phyloP scores from a whole-genome alignment of 1,140 invertebrate species.

The Pseudomyrmex dendroicus region DNA sequence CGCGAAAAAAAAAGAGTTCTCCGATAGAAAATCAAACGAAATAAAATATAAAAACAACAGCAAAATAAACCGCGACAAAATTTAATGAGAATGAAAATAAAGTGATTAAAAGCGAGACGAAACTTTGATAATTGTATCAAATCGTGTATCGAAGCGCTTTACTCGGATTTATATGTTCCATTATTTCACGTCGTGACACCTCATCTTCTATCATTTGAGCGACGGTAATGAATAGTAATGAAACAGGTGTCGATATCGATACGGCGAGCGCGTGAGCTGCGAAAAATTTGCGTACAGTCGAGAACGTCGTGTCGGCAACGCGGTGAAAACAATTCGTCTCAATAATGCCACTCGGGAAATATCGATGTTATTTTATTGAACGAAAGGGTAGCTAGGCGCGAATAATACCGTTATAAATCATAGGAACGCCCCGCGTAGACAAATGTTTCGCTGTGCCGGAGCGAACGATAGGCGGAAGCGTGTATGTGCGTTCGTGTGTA shows the following conservation, averaged over 20 bases:
- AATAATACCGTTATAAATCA: slow-evolving; percentile 64
- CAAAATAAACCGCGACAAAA: too few species aligned
- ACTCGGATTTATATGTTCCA: background rate
- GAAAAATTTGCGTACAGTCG: slow-evolving; percentile 47
- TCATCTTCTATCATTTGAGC: background rate
- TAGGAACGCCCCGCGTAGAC: slow-evolving; percentile 20
- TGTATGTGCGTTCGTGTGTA: background rate
- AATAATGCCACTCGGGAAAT: slow-evolving; percentile 46
- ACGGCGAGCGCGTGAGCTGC: slow-evolving; percentile 1
- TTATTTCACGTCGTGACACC: background rate
- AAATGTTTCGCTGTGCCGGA: slow-evolving; percentile 35
- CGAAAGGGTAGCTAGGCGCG: slow-evolving; percentile 25
- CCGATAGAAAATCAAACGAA: too few species aligned
- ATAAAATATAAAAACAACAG: too few species aligned
- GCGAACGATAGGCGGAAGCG: slow-evolving; percentile 12
- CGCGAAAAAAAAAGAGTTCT: background rate
- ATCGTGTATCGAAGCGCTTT: too few species aligned
- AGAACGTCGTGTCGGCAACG: slow-evolving; percentile 24
- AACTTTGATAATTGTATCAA: too few species aligned
- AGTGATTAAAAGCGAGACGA: too few species aligned
- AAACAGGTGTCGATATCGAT: slow-evolving; percentile 25
- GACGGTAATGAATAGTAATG: slow-evolving; percentile 37
- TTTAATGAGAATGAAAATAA: too few species aligned
- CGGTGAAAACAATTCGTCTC: slow-evolving; percentile 62
- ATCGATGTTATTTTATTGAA: slow-evolving; percentile 64